These are phyloP conservation scores for Drosophila kokeensis DNA, from an alignment of 2,888 invertebrate species.

Conservation along the genomic window DNA sequence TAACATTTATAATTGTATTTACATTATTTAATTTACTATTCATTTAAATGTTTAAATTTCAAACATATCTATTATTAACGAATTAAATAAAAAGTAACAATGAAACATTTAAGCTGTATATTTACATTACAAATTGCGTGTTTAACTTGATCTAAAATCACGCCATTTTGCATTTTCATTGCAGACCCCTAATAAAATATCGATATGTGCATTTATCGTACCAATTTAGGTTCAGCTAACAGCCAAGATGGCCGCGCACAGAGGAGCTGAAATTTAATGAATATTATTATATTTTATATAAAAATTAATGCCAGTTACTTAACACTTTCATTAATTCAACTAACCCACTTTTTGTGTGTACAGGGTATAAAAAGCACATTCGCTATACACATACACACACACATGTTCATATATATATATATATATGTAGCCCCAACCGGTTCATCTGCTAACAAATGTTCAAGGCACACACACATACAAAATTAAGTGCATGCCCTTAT, in stretches of 20 bases:
- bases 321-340: no score
- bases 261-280: background rate
- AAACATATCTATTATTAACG: background rate
- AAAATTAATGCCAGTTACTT: background rate
- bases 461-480: background rate
- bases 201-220: background rate
- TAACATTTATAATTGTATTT: background rate
- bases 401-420: background rate
- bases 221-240: background rate
- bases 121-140: background rate
- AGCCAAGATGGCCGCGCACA: background rate
- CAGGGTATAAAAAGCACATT: background rate
- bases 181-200: background rate
- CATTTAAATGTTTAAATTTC: no score
- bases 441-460: background rate
- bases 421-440: background rate
- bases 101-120: background rate
- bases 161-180: background rate
- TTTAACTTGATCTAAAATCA: background rate
- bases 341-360: background rate
- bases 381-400: background rate
- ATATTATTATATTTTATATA: background rate
- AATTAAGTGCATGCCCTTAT: background rate
- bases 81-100: background rate
- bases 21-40: no score